Percentiles rank a stretch among this genome's conserved stretches.
phyloP scores from a whole-genome alignment of 2,888 invertebrate species.

The Melanotus villosus region DNA sequence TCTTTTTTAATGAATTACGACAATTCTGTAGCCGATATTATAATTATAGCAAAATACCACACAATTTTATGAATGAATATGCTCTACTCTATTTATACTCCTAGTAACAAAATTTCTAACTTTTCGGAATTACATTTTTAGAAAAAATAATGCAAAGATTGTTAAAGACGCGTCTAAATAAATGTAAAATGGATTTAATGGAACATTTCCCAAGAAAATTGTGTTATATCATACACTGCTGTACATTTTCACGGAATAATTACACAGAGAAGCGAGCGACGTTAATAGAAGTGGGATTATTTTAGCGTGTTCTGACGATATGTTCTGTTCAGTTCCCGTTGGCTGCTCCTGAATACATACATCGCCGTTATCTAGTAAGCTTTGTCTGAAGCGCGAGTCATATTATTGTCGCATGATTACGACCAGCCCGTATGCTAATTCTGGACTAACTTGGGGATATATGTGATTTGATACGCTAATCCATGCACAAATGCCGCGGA shows the following conservation, averaged over 20 bases:
- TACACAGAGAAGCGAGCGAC: neutral
- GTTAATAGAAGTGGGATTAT: constrained; percentile 20
- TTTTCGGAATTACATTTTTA: too few species aligned
- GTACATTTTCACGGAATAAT: neutral
- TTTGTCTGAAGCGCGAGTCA: constrained; percentile 38
- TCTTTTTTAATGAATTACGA: too few species aligned
- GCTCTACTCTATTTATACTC: too few species aligned
- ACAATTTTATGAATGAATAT: too few species aligned
- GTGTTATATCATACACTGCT: too few species aligned
- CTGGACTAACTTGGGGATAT: constrained; percentile 38
- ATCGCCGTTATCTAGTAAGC: constrained; percentile 34
- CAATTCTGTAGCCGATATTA: too few species aligned
- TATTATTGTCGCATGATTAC: constrained; percentile 47
- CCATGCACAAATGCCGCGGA: constrained; percentile 39
- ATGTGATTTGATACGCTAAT: constrained; percentile 48
- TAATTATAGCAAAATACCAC: too few species aligned
- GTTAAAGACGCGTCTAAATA: too few species aligned
- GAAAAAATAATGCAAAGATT: too few species aligned
- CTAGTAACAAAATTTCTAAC: too few species aligned
- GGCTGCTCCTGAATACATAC: constrained; percentile 41
- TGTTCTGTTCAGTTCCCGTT: constrained; percentile 37
- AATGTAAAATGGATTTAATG: too few species aligned
- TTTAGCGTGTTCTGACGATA: constrained; percentile 36
- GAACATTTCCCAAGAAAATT: too few species aligned
- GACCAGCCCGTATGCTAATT: constrained; percentile 46